Percentiles rank a stretch among this genome's conserved stretches.
Evolutionary conservation across 2,113 vertebrate genomes (phyloP).

Genomic region (crab-eating macaque (Macaca fascicularis)): T2T-MFA8v1.1 NC_088386.1:120352001-120352500

Average conservation of each 20-base stretch:
- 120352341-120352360: slow-evolving; percentile 91
- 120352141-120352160: slow-evolving; percentile 90
- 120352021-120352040: slow-evolving; percentile 91
- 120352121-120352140: slow-evolving; percentile 90
- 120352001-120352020: slow-evolving; percentile 93
- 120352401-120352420: slow-evolving; percentile 51
- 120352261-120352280: slow-evolving; percentile 90
- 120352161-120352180: slow-evolving; percentile 89
- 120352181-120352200: slow-evolving; percentile 93
- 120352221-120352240: slow-evolving; percentile 70
- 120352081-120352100: slow-evolving; percentile 78
- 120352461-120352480: fast-evolving
- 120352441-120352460: not conserved
- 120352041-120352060: slow-evolving; percentile 90
- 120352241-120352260: slow-evolving; percentile 87
- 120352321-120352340: slow-evolving; percentile 87
- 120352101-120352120: slow-evolving; percentile 91
- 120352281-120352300: slow-evolving; percentile 88
- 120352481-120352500: not conserved
- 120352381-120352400: slow-evolving; percentile 77
- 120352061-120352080: slow-evolving; percentile 76
- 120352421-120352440: fast-evolving
- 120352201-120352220: slow-evolving; percentile 81
- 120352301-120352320: slow-evolving; percentile 91
- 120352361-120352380: slow-evolving; percentile 85